Percentiles rank a stretch among this genome's conserved stretches.
These are phyloP conservation scores for Coelopa frigida DNA, from an alignment of 1,140 invertebrate genomes.

Conservation along the genomic window DNA sequence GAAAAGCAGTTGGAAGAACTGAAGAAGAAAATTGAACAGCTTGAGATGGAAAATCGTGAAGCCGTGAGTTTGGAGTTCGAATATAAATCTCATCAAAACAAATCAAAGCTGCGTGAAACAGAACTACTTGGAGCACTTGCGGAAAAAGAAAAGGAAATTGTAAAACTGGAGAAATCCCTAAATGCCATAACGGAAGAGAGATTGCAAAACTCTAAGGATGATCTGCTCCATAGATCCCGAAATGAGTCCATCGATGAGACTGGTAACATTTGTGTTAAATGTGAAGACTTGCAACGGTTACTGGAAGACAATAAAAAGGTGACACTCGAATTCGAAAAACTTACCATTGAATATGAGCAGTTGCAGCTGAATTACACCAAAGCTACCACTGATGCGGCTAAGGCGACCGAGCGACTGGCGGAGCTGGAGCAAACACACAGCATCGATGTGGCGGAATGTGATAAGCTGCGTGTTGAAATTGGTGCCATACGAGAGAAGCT, in stretches of 20 bases:
- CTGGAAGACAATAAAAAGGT: conserved; percentile 16
- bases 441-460: conserved; percentile 15
- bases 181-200: conserved; percentile 13
- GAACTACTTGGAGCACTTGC: conserved; percentile 25
- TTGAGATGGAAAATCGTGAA: conserved; percentile 37
- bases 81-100: conserved; percentile 28
- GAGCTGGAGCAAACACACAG: not conserved
- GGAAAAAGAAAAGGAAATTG: conserved; percentile 25
- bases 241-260: not conserved
- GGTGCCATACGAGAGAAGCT: conserved; percentile 14
- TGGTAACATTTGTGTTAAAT: conserved; percentile 22
- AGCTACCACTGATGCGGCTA: conserved; percentile 1
- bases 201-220: conserved; percentile 23
- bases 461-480: conserved; percentile 21
- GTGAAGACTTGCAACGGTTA: conserved; percentile 20
- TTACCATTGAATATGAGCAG: conserved; percentile 8
- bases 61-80: conserved; percentile 36
- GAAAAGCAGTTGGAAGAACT: conserved; percentile 22
- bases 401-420: not conserved
- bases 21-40: conserved; percentile 18
- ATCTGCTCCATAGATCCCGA: conserved; percentile 15
- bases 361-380: conserved; percentile 2
- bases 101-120: conserved; percentile 29
- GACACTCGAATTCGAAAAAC: conserved; percentile 6
- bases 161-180: conserved; percentile 15